phyloP scores from a whole-genome alignment of 1,140 invertebrate genomes.

The Atopsyche davidsoni region DNA sequence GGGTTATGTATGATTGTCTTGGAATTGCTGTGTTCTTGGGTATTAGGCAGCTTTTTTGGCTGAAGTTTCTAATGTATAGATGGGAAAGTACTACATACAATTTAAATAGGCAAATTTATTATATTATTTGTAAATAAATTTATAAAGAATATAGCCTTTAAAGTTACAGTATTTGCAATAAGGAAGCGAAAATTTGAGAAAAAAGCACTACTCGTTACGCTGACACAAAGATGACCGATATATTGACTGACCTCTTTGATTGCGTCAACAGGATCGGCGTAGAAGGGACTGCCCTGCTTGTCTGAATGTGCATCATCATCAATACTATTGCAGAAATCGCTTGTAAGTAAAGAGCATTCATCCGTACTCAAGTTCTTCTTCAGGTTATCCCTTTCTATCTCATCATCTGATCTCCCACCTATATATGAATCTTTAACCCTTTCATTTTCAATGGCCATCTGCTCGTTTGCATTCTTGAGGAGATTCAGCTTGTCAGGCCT shows the following conservation, averaged over 20 bases:
- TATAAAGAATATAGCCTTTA: no score
- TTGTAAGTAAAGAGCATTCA: slow-evolving; percentile 25
- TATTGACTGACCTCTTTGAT: slow-evolving; percentile 50
- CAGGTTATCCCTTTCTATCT: slow-evolving; percentile 28
- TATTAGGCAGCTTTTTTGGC: no score
- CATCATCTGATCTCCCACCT: slow-evolving; percentile 16
- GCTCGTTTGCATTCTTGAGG: slow-evolving; percentile 41
- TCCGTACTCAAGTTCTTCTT: slow-evolving; percentile 26
- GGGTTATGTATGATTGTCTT: no score
- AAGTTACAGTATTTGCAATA: no score
- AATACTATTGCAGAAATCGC: slow-evolving; percentile 27
- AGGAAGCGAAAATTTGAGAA: no score
- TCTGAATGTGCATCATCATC: slow-evolving; percentile 43
- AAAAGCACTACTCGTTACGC: no score
- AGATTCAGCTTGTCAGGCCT: slow-evolving; percentile 48
- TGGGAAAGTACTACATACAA: no score
- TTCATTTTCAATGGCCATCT: slow-evolving; percentile 25
- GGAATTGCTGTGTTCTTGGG: no score
- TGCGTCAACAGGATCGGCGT: slow-evolving; percentile 86
- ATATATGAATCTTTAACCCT: slow-evolving; percentile 22
- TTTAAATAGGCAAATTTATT: neutral
- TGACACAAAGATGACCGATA: no score
- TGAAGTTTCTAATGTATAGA: no score
- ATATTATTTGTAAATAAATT: neutral
- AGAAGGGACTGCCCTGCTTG: slow-evolving; percentile 79